These are phyloP conservation scores for Lypha dubia DNA, from an alignment of 2,888 invertebrate species.

Conservation along the genomic window DNA sequence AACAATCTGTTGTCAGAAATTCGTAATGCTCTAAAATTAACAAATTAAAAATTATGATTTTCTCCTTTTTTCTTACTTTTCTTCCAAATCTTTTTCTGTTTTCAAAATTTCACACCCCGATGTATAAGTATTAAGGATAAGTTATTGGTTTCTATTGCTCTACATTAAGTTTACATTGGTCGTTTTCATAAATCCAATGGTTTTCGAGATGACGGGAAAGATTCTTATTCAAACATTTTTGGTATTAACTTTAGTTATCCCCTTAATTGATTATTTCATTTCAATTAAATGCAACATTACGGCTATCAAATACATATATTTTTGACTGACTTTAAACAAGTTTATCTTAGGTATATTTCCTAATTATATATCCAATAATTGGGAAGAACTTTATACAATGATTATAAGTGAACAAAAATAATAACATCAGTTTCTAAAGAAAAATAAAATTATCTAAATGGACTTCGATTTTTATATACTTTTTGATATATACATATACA, in stretches of 20 bases:
- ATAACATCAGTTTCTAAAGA: constrained; percentile 81
- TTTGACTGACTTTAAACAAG: constrained; percentile 82
- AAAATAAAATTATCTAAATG: constrained; percentile 76
- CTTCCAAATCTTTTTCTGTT: background rate
- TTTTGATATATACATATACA: constrained; percentile 59
- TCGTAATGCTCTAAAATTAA: background rate
- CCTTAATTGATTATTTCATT: constrained; percentile 34
- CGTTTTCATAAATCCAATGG: constrained; percentile 59
- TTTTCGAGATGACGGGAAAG: constrained; percentile 64
- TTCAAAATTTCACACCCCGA: constrained; percentile 9
- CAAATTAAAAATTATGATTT: background rate
- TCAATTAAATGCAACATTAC: constrained; percentile 56
- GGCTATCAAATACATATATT: constrained; percentile 76
- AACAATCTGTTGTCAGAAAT: background rate
- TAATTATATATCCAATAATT: constrained; percentile 72
- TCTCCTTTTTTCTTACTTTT: background rate
- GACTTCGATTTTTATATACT: constrained; percentile 83
- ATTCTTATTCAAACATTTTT: constrained; percentile 41
- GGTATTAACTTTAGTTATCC: constrained; percentile 67
- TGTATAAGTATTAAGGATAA: constrained; percentile 3
- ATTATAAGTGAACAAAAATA: constrained; percentile 83
- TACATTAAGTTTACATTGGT: constrained; percentile 7
- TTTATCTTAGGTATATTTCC: constrained; percentile 76
- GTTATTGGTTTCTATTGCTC: background rate
- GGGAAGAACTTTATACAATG: constrained; percentile 74